A percentile compares a stretch with the other conserved stretches of the same genome.
phyloP scores from a whole-genome alignment of 2,797 vertebrate genomes.

The Rhadinocentrus ornatus region DNA sequence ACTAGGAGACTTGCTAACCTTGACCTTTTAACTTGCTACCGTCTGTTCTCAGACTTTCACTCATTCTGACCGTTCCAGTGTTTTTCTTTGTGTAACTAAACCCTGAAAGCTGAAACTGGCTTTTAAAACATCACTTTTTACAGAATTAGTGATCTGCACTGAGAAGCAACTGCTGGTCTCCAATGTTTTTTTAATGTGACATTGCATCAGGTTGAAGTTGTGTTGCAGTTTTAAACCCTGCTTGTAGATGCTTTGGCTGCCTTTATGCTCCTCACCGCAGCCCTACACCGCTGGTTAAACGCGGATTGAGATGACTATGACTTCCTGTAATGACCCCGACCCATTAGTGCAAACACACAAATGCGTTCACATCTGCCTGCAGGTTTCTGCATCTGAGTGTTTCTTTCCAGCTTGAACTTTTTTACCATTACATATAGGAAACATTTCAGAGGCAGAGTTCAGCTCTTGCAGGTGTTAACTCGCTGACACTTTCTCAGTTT shows the following conservation, averaged over 20 bases:
- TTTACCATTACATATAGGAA: too few relatives aligned
- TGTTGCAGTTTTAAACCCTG: slow-evolving; percentile 8
- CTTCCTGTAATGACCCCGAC: slow-evolving; percentile 71
- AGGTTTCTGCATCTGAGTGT: not conserved
- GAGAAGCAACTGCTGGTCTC: not conserved
- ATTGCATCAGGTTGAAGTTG: not conserved
- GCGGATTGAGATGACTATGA: slow-evolving; percentile 57
- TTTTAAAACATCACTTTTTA: not conserved
- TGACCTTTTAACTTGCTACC: too few relatives aligned
- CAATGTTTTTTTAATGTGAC: not conserved
- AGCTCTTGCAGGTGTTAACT: too few relatives aligned
- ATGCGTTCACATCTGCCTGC: slow-evolving; percentile 3
- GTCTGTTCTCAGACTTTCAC: too few relatives aligned
- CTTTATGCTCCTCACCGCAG: slow-evolving; percentile 33
- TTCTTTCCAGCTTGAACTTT: not conserved
- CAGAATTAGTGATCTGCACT: not conserved
- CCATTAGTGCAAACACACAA: slow-evolving; percentile 2
- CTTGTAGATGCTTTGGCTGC: slow-evolving; percentile 32
- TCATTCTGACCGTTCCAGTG: too few relatives aligned
- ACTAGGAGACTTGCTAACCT: too few relatives aligned
- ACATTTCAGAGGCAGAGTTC: too few relatives aligned
- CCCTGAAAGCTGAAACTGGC: too few relatives aligned
- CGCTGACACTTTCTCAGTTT: slow-evolving; percentile 1
- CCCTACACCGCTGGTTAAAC: not conserved
- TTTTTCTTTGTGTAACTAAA: too few relatives aligned